These are phyloP conservation scores for Alectoris magna DNA, from an alignment of 2,797 vertebrate genomes.

Conservation along the genomic window DNA sequence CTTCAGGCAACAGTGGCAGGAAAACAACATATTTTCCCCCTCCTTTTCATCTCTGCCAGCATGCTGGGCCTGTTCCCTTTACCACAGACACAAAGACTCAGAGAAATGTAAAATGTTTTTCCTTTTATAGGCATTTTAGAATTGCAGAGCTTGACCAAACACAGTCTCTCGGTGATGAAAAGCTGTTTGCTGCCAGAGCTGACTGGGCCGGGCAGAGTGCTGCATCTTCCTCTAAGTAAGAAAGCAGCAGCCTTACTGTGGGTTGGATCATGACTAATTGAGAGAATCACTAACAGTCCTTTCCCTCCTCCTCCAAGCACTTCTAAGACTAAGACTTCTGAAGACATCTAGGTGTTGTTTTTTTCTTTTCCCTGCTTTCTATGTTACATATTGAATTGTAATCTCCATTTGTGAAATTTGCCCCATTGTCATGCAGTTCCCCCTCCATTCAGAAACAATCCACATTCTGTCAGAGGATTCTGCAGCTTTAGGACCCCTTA, in stretches of 20 bases:
- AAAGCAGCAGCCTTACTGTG: neutral
- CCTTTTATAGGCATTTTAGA: conserved; percentile 65
- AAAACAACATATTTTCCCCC: neutral
- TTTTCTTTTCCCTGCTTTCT: neutral
- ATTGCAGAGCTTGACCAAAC: neutral
- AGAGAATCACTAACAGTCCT: neutral
- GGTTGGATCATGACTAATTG: neutral
- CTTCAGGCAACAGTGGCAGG: neutral
- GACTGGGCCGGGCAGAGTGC: neutral
- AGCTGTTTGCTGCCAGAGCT: neutral
- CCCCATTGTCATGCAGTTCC: neutral
- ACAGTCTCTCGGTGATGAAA: neutral
- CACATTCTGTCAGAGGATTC: neutral
- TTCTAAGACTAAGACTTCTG: neutral
- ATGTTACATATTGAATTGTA: neutral
- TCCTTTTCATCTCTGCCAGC: neutral
- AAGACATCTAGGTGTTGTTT: accelerated
- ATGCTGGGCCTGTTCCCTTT: neutral
- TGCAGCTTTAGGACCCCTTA: neutral
- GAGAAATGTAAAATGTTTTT: conserved; percentile 18
- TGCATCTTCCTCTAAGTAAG: neutral
- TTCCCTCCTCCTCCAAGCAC: neutral
- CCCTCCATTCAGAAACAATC: neutral
- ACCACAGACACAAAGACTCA: neutral
- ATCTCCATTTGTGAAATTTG: neutral